Percentiles rank a stretch among this genome's conserved stretches.
These are phyloP conservation scores for Drosophila kanekoi DNA, from an alignment of 2,888 invertebrate genomes.

Conservation along the genomic window DNA sequence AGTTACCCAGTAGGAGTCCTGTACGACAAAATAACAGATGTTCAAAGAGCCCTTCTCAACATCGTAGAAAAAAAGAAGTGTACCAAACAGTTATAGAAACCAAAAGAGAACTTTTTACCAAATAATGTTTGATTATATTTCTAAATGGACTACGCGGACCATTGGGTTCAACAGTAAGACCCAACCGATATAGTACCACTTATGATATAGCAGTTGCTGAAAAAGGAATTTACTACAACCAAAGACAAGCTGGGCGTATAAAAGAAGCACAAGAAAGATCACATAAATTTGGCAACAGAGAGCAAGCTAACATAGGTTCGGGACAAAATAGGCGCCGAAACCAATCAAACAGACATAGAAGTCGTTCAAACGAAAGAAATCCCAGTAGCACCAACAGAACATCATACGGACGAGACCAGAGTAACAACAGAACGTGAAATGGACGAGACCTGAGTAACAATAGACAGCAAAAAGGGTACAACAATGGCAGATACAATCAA, in stretches of 20 bases:
- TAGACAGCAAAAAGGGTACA: no score
- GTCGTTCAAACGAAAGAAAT: no score
- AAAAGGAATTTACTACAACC: neutral
- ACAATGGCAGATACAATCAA: no score
- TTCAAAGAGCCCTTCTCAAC: neutral
- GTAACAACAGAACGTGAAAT: no score
- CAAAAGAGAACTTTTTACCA: neutral
- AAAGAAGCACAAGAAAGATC: neutral
- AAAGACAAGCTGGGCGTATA: neutral
- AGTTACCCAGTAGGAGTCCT: neutral
- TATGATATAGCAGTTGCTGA: neutral
- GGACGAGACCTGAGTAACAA: no score
- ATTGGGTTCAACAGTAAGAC: neutral
- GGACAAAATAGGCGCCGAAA: no score
- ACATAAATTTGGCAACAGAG: neutral
- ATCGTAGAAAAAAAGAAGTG: neutral
- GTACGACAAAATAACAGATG: neutral
- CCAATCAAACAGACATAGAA: no score
- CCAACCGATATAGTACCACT: neutral
- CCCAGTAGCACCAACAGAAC: no score
- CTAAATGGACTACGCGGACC: neutral
- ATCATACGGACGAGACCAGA: no score
- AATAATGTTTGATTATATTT: neutral
- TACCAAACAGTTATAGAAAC: neutral
- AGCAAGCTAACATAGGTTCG: no score